phyloP scores from a whole-genome alignment of 2,797 vertebrate species.

The Coendou prehensilis region DNA sequence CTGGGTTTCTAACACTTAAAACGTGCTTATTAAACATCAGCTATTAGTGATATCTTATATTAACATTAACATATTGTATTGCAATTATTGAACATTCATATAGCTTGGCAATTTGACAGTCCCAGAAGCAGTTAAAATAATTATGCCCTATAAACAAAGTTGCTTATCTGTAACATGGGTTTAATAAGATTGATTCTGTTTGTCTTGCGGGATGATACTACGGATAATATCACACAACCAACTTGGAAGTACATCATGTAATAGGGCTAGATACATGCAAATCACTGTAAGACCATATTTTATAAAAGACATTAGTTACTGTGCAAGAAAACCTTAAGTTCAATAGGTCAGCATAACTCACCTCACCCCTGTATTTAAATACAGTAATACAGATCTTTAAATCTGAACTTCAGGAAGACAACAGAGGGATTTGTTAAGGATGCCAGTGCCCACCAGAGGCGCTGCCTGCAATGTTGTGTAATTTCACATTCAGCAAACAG shows the following conservation, averaged over 20 bases:
- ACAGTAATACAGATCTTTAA: neutral
- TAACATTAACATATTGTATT: neutral
- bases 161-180: neutral
- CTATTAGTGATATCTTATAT: neutral
- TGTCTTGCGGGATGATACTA: neutral
- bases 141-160: neutral
- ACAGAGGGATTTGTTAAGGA: neutral
- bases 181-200: neutral
- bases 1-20: neutral
- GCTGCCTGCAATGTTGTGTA: fast-evolving
- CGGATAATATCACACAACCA: neutral
- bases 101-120: neutral
- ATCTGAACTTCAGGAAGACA: neutral
- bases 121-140: neutral
- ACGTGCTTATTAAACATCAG: neutral
- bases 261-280: neutral
- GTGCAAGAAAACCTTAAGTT: neutral
- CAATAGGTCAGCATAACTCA: neutral
- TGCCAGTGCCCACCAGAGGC: fast-evolving
- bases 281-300: neutral
- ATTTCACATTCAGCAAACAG: neutral
- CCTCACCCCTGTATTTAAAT: neutral
- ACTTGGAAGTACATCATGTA: neutral
- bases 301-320: neutral
- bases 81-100: neutral